Evolutionary conservation across 30 jellyfish, hydroid and myxozoan species (phyloP), one percentile per base, ranked within the genome.

Genomic region (Pseudorhiza aurosa): DNA sequence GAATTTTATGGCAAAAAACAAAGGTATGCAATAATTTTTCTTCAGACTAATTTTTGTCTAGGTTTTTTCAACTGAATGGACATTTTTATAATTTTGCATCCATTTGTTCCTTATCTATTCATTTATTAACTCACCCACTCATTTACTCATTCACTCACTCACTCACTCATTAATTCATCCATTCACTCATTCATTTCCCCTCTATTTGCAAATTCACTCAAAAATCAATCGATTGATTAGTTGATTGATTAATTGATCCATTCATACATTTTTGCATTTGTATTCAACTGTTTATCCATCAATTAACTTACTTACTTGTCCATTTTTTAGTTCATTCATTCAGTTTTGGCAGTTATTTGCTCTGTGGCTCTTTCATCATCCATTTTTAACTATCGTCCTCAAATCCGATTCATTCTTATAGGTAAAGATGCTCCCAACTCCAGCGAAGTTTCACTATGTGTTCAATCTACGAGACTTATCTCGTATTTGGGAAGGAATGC

Each of bases 401-500:
- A n/a, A n/a, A n/a, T n/a, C n/a, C n/a, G n/a, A n/a, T n/a, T n/a
- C n/a, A n/a, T n/a, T n/a, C n/a, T 25, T 74, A 21, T 22, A 92
- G 98, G 71, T 78, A n/a, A 92, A 92, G 60, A 92, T 92, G 98
- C 77, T 92, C 19, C 98, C 98, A 44, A 92, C 98, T 1, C 98
- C 98, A 0, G 98, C 98, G 18, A 92, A 92, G 56, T 92, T 92
- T 55, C 98, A 92, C 69, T 92, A 92, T 37, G 98, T 92, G 10
- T 92, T 92, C 89, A 92, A 92, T 65, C 67, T 92, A 59, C 95
- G 98, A 68, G 98, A 92, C 44, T 47, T 92, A 89, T 92, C 98
- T 43, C 96, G 98, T 3, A 92, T 92, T 22, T 92, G 98, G 98
- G 98, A 92, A 92, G 98, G 98, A 21, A 92, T 92, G 98, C 81